Evolutionary conservation across 1,140 invertebrate genomes (phyloP).

Genomic region (Pentalonia nigronervosa): DNA sequence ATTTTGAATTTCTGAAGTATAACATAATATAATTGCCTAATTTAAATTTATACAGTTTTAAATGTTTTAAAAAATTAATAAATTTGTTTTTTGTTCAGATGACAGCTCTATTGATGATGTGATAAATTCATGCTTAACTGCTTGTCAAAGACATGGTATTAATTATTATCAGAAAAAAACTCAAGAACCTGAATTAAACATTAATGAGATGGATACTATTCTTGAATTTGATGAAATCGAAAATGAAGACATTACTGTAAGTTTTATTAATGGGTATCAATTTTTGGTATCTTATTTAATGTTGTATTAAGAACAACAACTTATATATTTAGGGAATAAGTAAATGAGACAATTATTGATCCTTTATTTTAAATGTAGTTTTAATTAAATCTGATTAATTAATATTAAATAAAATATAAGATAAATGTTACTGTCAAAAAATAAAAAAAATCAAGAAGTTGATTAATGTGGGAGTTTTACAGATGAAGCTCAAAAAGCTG

Average conservation of each 20-base stretch:
- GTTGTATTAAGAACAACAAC: too few species aligned
- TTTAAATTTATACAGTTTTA: background rate
- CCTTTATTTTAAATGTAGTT: background rate
- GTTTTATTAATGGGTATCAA: background rate
- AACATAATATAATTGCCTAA: background rate
- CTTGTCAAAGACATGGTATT: background rate
- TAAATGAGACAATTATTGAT: too few species aligned
- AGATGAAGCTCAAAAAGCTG: too few species aligned
- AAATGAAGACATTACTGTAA: background rate
- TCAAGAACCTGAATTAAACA: background rate
- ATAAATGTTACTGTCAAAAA: too few species aligned
- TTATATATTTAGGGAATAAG: too few species aligned
- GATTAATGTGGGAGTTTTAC: too few species aligned
- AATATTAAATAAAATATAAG: too few species aligned
- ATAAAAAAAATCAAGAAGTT: too few species aligned
- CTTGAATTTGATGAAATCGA: background rate
- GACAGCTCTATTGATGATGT: background rate
- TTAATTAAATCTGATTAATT: too few species aligned
- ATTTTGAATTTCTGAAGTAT: background rate
- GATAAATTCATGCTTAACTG: background rate
- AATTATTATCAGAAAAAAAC: constrained; percentile 8
- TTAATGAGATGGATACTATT: background rate
- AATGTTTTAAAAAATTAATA: background rate
- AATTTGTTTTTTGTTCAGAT: background rate
- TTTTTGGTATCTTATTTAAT: background rate